phyloP scores from a whole-genome alignment of 2,888 invertebrate species.

The Serrognathus titanus region DNA sequence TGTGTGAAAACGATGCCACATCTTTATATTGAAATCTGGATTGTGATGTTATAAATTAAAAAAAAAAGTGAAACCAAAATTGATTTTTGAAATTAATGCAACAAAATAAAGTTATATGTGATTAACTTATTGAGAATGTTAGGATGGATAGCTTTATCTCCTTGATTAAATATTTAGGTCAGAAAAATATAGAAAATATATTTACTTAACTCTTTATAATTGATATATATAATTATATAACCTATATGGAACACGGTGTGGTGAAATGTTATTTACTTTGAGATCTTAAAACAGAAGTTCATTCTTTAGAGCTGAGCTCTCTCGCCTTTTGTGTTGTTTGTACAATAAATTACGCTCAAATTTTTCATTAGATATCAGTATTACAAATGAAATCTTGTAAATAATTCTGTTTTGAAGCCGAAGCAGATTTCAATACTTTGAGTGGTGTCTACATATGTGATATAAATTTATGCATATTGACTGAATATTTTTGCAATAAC shows the following conservation, averaged over 20 bases:
- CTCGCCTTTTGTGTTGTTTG: neutral
- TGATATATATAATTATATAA: too few relatives aligned
- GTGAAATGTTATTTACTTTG: neutral
- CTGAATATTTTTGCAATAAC: constrained; percentile 22
- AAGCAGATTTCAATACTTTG: constrained; percentile 12
- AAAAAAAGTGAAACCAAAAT: too few relatives aligned
- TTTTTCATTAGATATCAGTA: too few relatives aligned
- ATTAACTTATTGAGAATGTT: too few relatives aligned
- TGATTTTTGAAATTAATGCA: too few relatives aligned
- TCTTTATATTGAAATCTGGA: constrained; percentile 1
- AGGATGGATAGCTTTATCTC: too few relatives aligned
- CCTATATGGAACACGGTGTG: neutral
- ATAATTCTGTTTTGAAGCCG: neutral
- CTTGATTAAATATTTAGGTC: too few relatives aligned
- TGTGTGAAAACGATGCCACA: neutral
- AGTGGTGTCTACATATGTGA: constrained; percentile 4
- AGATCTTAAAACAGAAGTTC: neutral
- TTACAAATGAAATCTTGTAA: neutral
- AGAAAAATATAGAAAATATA: too few relatives aligned
- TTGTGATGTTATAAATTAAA: neutral
- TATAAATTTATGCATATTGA: constrained; percentile 10
- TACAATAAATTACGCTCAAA: too few relatives aligned
- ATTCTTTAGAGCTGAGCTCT: neutral
- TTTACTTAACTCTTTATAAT: too few relatives aligned
- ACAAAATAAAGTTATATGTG: too few relatives aligned